These are phyloP conservation scores for Tamias sibiricus DNA, from an alignment of 2,113 vertebrate species.

Conservation along the genomic window DNA sequence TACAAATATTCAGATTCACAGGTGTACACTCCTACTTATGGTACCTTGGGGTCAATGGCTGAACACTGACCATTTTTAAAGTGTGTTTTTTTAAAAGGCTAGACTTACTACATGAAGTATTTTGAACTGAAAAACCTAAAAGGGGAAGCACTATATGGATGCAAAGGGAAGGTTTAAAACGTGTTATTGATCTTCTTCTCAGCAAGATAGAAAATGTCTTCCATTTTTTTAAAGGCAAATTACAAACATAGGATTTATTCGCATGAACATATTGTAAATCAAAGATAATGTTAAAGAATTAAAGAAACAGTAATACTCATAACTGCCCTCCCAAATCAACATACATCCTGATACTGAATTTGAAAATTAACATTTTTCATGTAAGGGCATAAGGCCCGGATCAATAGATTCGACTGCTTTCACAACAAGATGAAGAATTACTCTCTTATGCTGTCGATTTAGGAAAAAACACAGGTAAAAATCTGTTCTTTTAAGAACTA, in stretches of 20 bases:
- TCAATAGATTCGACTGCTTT: slow-evolving; percentile 42
- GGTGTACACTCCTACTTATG: background rate
- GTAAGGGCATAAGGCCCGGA: slow-evolving; percentile 41
- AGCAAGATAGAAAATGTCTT: slow-evolving; percentile 72
- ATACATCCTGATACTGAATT: background rate
- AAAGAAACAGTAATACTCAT: slow-evolving; percentile 10
- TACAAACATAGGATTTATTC: slow-evolving; percentile 40
- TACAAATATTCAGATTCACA: slow-evolving; percentile 7
- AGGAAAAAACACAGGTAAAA: slow-evolving; percentile 29
- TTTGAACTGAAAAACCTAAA: background rate
- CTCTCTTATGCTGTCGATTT: slow-evolving; percentile 34
- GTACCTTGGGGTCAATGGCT: background rate
- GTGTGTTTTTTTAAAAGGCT: background rate
- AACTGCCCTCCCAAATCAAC: background rate
- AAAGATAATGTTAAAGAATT: slow-evolving; percentile 55
- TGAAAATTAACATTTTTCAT: slow-evolving; percentile 60
- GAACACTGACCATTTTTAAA: background rate
- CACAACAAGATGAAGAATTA: background rate
- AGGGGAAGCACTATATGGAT: slow-evolving; percentile 1
- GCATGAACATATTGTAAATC: background rate
- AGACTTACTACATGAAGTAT: background rate
- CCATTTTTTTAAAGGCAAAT: slow-evolving; percentile 68
- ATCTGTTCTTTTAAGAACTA: background rate
- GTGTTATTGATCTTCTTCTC: slow-evolving; percentile 35
- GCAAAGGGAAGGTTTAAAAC: slow-evolving; percentile 25